Percentiles rank a stretch among this genome's conserved stretches.
Evolutionary conservation across 2,888 invertebrate species (phyloP).

Genomic region (Diachrysia chrysitis): DNA sequence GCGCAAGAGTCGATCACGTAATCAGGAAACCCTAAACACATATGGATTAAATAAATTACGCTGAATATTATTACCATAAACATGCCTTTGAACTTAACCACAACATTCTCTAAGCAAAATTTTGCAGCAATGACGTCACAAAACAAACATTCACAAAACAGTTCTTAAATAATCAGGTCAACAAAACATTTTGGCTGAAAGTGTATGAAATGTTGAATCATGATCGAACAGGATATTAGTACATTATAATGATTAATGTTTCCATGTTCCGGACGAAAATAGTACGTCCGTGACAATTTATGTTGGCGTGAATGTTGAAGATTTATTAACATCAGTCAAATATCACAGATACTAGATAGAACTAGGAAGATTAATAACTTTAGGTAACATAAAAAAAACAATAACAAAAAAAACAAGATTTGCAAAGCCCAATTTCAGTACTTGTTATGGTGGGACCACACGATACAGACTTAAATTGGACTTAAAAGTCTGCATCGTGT

Average conservation of each 20-base stretch:
- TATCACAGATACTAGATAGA: neutral
- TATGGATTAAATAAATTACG: neutral
- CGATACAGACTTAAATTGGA: too few relatives aligned
- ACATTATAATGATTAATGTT: constrained; percentile 59
- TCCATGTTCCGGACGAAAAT: constrained; percentile 45
- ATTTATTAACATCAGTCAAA: neutral
- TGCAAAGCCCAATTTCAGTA: too few relatives aligned
- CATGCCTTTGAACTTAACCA: neutral
- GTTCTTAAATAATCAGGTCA: constrained; percentile 49
- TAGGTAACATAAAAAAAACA: too few relatives aligned
- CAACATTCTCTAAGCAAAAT: neutral
- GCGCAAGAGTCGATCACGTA: neutral
- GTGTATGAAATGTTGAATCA: constrained; percentile 53
- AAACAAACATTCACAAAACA: constrained; percentile 40
- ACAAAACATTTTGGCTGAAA: constrained; percentile 57
- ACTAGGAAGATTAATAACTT: too few relatives aligned
- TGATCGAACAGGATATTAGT: constrained; percentile 57
- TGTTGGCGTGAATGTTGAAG: neutral
- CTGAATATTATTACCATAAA: neutral
- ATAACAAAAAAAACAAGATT: too few relatives aligned
- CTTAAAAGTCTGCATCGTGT: too few relatives aligned
- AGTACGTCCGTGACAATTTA: constrained; percentile 11
- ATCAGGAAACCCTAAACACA: neutral
- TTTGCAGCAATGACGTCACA: constrained; percentile 29
- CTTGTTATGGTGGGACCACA: too few relatives aligned